These are phyloP conservation scores for Physocephala rufipes DNA, from an alignment of 2,888 invertebrate genomes.

Conservation along the genomic window DNA sequence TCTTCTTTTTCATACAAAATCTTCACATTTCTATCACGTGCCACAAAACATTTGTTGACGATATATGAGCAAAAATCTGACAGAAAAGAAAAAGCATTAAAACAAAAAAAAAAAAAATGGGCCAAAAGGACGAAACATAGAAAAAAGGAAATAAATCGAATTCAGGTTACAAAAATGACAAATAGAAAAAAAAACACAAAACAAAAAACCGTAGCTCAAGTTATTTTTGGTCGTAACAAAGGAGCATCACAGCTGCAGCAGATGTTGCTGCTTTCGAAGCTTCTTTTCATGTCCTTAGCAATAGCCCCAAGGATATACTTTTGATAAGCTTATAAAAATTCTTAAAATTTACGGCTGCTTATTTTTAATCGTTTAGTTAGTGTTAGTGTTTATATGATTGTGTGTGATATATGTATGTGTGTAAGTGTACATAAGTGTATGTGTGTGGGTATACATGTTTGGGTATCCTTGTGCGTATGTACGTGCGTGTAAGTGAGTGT, in stretches of 20 bases:
- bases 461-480: background rate
- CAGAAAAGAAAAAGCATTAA: slow-evolving; percentile 18
- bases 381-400: background rate
- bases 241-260: background rate
- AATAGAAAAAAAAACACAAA: background rate
- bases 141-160: slow-evolving; percentile 23
- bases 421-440: background rate
- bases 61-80: slow-evolving; percentile 39
- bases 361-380: background rate
- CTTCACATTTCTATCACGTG: slow-evolving; percentile 54
- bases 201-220: slow-evolving; percentile 17
- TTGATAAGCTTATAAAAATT: too few species aligned
- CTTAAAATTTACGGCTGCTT: slow-evolving; percentile 18
- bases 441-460: background rate
- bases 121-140: background rate
- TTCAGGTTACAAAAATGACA: slow-evolving; percentile 18
- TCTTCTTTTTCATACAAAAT: slow-evolving; percentile 26
- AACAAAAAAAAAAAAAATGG: background rate
- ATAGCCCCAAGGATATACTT: too few species aligned
- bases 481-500: background rate
- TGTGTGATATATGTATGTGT: background rate
- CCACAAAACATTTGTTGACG: slow-evolving; percentile 55
- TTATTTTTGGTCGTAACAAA: background rate
- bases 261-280: background rate
- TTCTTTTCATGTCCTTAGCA: too few species aligned